Evolutionary conservation across 2,797 vertebrate genomes (phyloP), one percentile per base, ranked within the genome.

Genomic region (Numenius phaeopus): DNA sequence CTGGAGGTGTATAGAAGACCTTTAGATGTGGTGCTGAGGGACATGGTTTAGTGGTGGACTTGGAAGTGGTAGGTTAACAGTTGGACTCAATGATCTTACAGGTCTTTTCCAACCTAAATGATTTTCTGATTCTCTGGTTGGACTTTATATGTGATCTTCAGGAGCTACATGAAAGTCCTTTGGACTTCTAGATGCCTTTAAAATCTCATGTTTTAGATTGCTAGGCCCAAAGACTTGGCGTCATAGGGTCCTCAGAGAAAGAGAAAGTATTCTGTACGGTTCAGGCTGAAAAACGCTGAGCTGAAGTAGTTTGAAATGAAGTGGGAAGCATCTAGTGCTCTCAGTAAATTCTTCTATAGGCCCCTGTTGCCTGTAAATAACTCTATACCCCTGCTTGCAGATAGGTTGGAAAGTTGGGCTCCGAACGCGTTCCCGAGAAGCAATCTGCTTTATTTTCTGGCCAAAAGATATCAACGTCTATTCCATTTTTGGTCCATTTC

Each of bases 361-460:
- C 24, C 32, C 23, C 26, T 65, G 34, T 37, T 91, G 80, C 66
- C 80, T 91, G 47, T 79, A 93, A 92, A 89, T 95, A 93, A 69
- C 64, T 93, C 1, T 11, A 12, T 76, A 67, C 66, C 50, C 5
- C 66, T 62, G 14, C 82, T 78, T 83, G 34, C 61, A 75, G 84
- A 29, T 42, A 52, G 73, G 44, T 73, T 93, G 83, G 66, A 40
- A 69, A 72, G 47, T 8, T 95, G 78, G 39, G 22, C 78, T 96
- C 64, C 0, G 21, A 79, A 89, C 2, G 1, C 2, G 1, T 96
- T 94, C 73, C 87, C 65, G 65, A 90, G 83, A 87, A 83, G 58
- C 92, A 95, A 92, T 93, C 94, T 94, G 94, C 78, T 95, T 78
- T 55, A 32, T 95, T 96, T 96, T 70, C 71, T 84, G 90, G 91